Evolutionary conservation across 2,888 invertebrate species (phyloP), one percentile per base, ranked within the genome.

Genomic region (Litoditis marina): DNA sequence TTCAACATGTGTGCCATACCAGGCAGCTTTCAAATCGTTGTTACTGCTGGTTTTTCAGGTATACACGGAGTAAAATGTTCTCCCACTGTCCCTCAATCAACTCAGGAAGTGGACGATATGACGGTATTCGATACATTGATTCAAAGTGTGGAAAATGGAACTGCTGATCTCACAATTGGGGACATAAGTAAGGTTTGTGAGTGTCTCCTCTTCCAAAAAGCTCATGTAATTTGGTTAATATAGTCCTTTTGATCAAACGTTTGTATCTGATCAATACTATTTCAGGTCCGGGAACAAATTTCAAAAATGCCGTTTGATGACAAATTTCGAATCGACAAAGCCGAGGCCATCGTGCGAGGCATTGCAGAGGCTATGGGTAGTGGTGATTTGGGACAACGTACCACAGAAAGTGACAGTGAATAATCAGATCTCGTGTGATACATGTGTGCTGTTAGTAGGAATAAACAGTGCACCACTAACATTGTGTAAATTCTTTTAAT

Each of bases 221-320:
- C 13, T n/a, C 22, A 13, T 19, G 11, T 19, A 47, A 19, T 47
- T 47, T 47, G 1, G 1, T 16, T n/a, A n/a, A n/a, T n/a, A n/a
- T n/a, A n/a, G n/a, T n/a, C n/a, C n/a, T n/a, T n/a, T n/a, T n/a
- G n/a, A n/a, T n/a, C n/a, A n/a, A n/a, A n/a, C n/a, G n/a, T n/a
- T n/a, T n/a, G n/a, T n/a, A n/a, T n/a, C n/a, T n/a, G n/a, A n/a
- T 39, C 39, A 11, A 39, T n/a, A 39, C 19, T 22, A n/a, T 32
- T 42, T 13, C 27, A 53, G 54, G 27, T 53, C 6, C 31, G 34
- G 4, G 54, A 53, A 53, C n/a, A 53, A 34, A 53, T 53, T 22
- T n/a, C 32, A 3, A 16, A 34, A 36, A 30, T 53, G 32, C 19
- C 49, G 19, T 47, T 22, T 16, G 25, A 30, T 8, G 25, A 34